These are phyloP conservation scores for Cepaea nemoralis DNA, from an alignment of 1,140 invertebrate genomes.

Conservation along the genomic window DNA sequence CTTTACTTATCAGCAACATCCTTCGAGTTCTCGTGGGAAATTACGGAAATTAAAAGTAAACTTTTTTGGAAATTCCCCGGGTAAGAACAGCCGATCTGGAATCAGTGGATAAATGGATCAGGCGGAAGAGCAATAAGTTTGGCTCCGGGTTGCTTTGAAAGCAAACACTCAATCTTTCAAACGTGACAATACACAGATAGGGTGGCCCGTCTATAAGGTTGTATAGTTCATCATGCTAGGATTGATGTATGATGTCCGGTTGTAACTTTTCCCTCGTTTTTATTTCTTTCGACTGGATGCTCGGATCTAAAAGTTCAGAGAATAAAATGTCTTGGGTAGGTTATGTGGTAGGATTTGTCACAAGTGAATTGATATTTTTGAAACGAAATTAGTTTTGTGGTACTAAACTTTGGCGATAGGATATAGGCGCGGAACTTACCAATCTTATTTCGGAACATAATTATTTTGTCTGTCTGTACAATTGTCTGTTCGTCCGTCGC, in stretches of 20 bases:
- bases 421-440: no score
- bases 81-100: neutral
- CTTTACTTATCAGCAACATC: neutral
- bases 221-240: neutral
- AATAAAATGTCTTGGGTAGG: no score
- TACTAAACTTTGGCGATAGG: no score
- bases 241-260: slow-evolving; percentile 5
- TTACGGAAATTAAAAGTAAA: slow-evolving; percentile 14
- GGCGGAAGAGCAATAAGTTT: neutral
- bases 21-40: neutral
- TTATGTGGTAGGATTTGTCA: no score
- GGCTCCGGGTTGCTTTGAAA: neutral
- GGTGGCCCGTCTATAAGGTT: neutral
- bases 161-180: slow-evolving; percentile 5
- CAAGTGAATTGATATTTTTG: no score
- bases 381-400: no score
- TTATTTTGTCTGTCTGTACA: no score
- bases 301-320: no score
- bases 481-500: no score
- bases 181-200: neutral
- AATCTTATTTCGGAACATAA: no score
- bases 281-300: no score
- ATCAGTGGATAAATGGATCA: neutral
- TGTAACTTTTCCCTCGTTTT: neutral
- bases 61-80: neutral